A percentile compares a stretch with the other conserved stretches of the same genome.
phyloP scores from a whole-genome alignment of 2,113 vertebrate genomes.

The Pterocles burchelli region DNA sequence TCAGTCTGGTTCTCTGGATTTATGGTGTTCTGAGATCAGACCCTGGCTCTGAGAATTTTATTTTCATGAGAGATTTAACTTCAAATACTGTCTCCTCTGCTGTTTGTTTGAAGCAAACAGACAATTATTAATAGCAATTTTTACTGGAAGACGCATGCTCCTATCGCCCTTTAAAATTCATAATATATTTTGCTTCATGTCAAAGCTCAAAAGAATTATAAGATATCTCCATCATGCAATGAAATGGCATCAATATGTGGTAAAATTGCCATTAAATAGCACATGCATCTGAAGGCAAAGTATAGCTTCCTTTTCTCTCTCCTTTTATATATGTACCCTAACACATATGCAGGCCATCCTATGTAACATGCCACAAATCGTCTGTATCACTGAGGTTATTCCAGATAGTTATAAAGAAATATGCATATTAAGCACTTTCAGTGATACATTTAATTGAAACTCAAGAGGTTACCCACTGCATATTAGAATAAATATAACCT shows the following conservation, averaged over 20 bases:
- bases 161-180: neutral
- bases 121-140: neutral
- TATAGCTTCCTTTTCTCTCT: neutral
- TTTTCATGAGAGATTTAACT: slow-evolving; percentile 31
- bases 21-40: slow-evolving; percentile 2
- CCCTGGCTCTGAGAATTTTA: neutral
- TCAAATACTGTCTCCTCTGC: slow-evolving; percentile 19
- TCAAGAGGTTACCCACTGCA: neutral
- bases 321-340: neutral
- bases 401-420: neutral
- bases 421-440: neutral
- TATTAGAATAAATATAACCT: neutral
- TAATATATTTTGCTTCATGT: neutral
- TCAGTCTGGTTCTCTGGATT: neutral
- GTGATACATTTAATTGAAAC: neutral
- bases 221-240: neutral
- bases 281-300: neutral
- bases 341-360: neutral
- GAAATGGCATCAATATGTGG: neutral
- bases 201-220: neutral
- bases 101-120: neutral
- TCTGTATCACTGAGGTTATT: neutral
- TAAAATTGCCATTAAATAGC: neutral
- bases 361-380: neutral
- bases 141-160: neutral